Conservation (phyloP, 2,797 vertebrate genomes). For the Pygocentrus nattereri region DNA sequence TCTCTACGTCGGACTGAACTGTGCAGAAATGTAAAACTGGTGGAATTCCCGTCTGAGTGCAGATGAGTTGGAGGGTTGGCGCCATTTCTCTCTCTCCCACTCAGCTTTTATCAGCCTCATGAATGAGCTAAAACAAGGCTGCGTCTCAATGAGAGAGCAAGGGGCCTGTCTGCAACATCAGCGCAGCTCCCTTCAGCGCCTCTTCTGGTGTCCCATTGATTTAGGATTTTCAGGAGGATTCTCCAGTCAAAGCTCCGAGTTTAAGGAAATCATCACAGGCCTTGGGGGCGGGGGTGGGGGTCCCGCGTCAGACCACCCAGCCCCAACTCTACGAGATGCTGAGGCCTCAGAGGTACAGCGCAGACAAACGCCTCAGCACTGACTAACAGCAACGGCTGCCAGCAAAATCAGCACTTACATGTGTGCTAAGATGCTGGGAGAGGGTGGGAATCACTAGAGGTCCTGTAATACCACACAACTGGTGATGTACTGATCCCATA, state of each 20-base stretch:
- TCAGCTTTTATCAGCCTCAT: constrained; percentile 33
- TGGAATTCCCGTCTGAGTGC: no score
- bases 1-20: no score
- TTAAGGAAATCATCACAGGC: constrained; percentile 44
- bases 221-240: constrained; percentile 40
- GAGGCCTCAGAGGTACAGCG: no score
- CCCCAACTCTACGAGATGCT: constrained; percentile 14
- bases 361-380: background rate
- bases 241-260: constrained; percentile 36
- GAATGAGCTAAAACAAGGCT: constrained; percentile 11
- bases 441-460: background rate
- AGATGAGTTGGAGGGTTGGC: no score
- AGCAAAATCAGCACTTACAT: background rate
- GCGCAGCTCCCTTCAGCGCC: constrained; percentile 32
- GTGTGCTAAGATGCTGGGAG: background rate
- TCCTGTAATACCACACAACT: no score
- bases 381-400: no score
- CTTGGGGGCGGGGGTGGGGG: constrained; percentile 2
- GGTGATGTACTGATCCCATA: no score
- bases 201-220: constrained; percentile 43
- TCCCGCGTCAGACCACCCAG: background rate
- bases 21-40: no score
- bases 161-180: constrained; percentile 27
- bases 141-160: constrained; percentile 31
- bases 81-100: background rate